Evolutionary conservation across 1,140 invertebrate genomes (phyloP), one percentile per base, ranked within the genome.

Genomic region (Archivesica marissinica): DNA sequence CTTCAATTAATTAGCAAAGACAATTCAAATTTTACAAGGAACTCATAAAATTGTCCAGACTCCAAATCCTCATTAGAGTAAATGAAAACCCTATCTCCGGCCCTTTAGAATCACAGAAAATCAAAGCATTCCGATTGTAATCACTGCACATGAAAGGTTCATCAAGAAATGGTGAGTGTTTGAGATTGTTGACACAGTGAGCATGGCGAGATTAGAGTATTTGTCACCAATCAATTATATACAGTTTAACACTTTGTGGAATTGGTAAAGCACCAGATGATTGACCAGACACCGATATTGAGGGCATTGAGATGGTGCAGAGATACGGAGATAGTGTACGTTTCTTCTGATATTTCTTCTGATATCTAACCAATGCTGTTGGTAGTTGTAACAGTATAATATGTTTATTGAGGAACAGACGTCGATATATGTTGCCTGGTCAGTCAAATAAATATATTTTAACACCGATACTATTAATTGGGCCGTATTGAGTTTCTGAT

Each of bases 181-280:
- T 72, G 68, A 72, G 33, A 28, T 72, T 72, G 68, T 72, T 72
- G 68, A 72, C 68, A 25, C 20, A 28, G 41, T 9, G 17, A 41
- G 28, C 44, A 72, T 72, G 68, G 68, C 30, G 7, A 30, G 68
- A 72, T 72, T 28, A 72, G 25, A 23, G 15, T 3, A 72, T 72
- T 72, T 44, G 41, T 72, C 68, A 72, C 50, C 68, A 72, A 72
- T 72, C 25, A 50, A 47, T 72, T 72, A 72, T 13, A 47, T 52
- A 41, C 41, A 52, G 41, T 50, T 72, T 30, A 72, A 72, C 68
- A 13, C 2, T 2, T 50, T 52, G 3, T 35, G 9, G 59, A 25
- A 64, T 33, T 17, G n/a, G 59, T 64, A 64, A 35, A 3, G 59
- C 30, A 64, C 59, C 28, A 35, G 2, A n/a, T n/a, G n/a, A n/a